phyloP scores from a whole-genome alignment of 2,113 vertebrate species.

The Pogona vitticeps region DNA sequence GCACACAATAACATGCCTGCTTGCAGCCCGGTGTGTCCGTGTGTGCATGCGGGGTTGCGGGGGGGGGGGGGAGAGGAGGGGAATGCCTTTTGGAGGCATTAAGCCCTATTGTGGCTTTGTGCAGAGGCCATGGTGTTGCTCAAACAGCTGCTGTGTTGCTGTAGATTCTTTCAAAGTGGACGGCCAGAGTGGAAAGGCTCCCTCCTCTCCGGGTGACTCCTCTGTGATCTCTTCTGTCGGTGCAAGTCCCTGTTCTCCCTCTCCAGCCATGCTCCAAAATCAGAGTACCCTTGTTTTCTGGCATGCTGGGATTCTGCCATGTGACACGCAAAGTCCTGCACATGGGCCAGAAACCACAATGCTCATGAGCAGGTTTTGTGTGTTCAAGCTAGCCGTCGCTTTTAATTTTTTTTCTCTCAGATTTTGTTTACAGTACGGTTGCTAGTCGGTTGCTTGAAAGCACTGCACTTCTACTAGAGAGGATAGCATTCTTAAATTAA shows the following conservation, averaged over 20 bases:
- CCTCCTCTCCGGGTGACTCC: not conserved
- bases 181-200: not conserved
- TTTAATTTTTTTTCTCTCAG: not conserved
- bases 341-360: not conserved
- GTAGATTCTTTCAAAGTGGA: not conserved
- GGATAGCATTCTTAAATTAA: too few species aligned
- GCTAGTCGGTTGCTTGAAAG: too few species aligned
- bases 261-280: not conserved
- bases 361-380: not conserved
- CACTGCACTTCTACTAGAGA: too few species aligned
- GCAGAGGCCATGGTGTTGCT: not conserved
- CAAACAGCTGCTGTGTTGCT: conserved; percentile 27
- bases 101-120: conserved; percentile 9
- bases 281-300: not conserved
- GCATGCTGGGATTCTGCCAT: not conserved
- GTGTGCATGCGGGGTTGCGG: not conserved
- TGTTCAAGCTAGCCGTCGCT: too few species aligned
- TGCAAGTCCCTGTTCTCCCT: too few species aligned
- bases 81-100: conserved; percentile 5
- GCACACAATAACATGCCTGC: conserved; percentile 9
- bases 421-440: too few species aligned
- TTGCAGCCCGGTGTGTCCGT: not conserved
- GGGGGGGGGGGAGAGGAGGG: too few species aligned
- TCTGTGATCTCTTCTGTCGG: not conserved
- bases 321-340: not conserved